Evolutionary conservation across 2,113 vertebrate species (phyloP), one percentile per base, ranked within the genome.

Genomic region (Bubo bubo): DNA sequence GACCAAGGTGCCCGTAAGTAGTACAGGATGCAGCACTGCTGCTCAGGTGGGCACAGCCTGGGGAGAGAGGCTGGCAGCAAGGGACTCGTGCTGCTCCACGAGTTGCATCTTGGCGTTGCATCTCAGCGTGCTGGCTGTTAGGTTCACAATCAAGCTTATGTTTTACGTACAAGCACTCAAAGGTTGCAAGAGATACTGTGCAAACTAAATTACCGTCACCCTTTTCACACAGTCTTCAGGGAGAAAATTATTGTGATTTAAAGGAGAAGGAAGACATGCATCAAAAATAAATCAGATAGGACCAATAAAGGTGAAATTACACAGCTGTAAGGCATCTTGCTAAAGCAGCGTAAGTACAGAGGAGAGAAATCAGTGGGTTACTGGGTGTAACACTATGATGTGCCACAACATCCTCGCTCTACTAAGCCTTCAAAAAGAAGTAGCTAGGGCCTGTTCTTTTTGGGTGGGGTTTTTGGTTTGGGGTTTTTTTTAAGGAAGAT

Each of bases 51-150:
- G 35, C 59, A 74, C 34, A 58, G 60, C 50, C 68, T 22, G 39
- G 35, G 21, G 12, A 7, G 1, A 68, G n/a, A 14, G 26, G 15
- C 52, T 64, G 58, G 71, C 73, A 88, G 58, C 49, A 45, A 75
- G 53, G 22, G 9, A 67, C 4, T 21, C 2, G 0, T 5, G 26
- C 58, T 58, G 70, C 79, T 67, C 72, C 21, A 10, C 2, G 1
- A 45, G 21, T 7, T 9, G 10, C 2, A 0, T 22, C 62, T 52
- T 7, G 24, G 24, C 2, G 6, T 8, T 9, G 10, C 2, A 0
- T 22, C 56, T 52, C 7, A 21, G 30, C 2, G 0, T 22, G 8
- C 32, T 50, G 21, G 22, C 26, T 71, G 16, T 4, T 49, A 49
- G 24, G 49, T 35, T 66, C 77, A 79, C 8, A 1, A 14, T 17